A percentile compares a stretch with the other conserved stretches of the same genome.
Evolutionary conservation across 2,113 vertebrate genomes (phyloP).

Genomic region (Malurus cyaneus): DNA sequence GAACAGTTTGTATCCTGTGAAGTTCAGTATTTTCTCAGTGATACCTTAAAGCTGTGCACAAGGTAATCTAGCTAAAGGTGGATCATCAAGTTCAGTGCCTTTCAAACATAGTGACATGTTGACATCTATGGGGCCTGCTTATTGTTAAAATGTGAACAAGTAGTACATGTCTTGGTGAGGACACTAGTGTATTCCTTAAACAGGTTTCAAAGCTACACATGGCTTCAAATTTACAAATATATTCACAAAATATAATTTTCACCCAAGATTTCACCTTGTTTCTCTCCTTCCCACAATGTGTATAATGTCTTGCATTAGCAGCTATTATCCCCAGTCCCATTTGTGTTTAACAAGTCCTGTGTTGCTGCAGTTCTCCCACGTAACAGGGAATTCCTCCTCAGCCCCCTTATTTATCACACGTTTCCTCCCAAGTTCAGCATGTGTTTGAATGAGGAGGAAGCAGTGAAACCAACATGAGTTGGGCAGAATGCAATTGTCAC

Average conservation of each 20-base stretch:
- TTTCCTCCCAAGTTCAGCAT: background rate
- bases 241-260: background rate
- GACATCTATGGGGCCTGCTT: background rate
- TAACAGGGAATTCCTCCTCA: conserved; percentile 23
- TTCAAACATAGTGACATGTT: background rate
- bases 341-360: background rate
- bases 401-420: background rate
- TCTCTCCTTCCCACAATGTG: background rate
- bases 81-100: background rate
- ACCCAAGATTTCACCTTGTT: background rate
- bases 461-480: background rate
- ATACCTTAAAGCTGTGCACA: background rate
- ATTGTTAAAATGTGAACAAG: background rate
- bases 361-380: background rate
- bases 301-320: background rate
- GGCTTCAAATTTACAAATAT: background rate
- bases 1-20: background rate
- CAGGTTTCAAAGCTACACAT: background rate
- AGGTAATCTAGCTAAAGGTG: background rate
- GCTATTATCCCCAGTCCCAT: background rate
- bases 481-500: background rate
- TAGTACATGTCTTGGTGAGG: background rate
- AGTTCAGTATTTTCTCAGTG: background rate
- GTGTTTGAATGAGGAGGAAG: background rate
- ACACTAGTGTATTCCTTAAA: background rate